Evolutionary conservation across 2,113 vertebrate species (phyloP), one percentile per base, ranked within the genome.

Genomic region (Argyrosomus japonicus): DNA sequence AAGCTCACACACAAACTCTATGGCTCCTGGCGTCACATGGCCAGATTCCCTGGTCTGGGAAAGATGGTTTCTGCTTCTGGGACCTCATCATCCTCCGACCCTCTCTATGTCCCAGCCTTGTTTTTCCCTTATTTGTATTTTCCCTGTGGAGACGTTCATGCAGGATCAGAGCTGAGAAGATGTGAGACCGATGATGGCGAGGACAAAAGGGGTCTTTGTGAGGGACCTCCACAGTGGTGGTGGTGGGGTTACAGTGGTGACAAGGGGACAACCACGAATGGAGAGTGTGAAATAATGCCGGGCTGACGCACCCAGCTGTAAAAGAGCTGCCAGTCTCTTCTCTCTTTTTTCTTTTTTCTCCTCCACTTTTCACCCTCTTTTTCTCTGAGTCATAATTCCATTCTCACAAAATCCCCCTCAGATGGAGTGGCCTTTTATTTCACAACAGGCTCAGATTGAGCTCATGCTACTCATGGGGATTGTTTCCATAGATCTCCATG

Each of bases 131-230:
- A 54, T 90, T 90, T 91, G 68, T 89, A 80, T 82, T 78, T 93
- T 89, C 92, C 88, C 92, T 83, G 72, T 13, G 68, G 92, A 89
- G 86, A 91, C 82, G 80, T 91, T 84, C 36, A 82, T 75, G 82
- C 64, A 80, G 88, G 74, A 84, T 85, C 65, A 82, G 88, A 79
- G 85, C 84, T 88, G 87, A 90, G 86, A 85, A 84, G 92, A 93
- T 89, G 85, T 81, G 86, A 77, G 83, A 68, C 47, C 19, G 85
- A 89, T 93, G 92, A 92, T 50, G 74, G 64, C 12, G 0, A 79
- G 79, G 58, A 95, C 94, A 95, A 94, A 94, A 81, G 84, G 72
- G 27, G 54, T 81, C 92, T 95, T 94, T 95, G 93, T 95, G 65
- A 85, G 60, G 54, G 89, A 88, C 87, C 88, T 91, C 84, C 76